Percentiles rank a stretch among this genome's conserved stretches.
Conservation (phyloP, 2,797 vertebrate genomes). For the Hippopotamyrus pictus region DNA sequence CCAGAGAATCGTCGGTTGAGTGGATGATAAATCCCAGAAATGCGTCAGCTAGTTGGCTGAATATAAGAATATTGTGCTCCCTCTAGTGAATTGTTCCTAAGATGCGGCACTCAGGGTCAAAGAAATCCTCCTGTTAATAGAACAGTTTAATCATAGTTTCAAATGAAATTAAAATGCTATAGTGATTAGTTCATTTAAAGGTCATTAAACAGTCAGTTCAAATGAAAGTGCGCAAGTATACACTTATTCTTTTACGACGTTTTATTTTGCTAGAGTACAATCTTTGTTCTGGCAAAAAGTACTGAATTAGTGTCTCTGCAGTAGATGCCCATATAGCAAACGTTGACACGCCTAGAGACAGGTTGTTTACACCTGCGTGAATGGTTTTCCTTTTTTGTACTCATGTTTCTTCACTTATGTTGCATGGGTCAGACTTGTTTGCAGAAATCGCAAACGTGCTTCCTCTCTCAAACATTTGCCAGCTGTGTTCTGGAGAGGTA, state of each 20-base stretch:
- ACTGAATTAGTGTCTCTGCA: neutral
- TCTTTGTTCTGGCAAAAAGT: neutral
- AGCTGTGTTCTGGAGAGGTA: neutral
- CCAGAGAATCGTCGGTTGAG: neutral
- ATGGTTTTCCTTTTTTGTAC: neutral
- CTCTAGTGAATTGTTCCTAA: neutral
- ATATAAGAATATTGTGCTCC: neutral
- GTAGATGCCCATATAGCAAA: neutral
- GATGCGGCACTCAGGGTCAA: neutral
- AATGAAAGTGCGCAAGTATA: neutral
- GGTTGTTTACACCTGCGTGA: neutral
- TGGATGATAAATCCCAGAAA: neutral
- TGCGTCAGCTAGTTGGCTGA: neutral
- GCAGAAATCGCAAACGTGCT: neutral
- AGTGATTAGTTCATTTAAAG: neutral
- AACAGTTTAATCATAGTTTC: neutral
- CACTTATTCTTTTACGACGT: neutral
- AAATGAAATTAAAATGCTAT: neutral
- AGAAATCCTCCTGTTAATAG: neutral
- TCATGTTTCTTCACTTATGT: neutral
- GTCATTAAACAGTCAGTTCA: neutral
- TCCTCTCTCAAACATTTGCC: neutral
- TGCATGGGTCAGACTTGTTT: neutral
- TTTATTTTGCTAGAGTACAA: neutral
- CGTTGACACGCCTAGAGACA: neutral